Evolutionary conservation across 2,113 vertebrate genomes (phyloP), one percentile per base, ranked within the genome.

Genomic region (Poeciliopsis retropinna): DNA sequence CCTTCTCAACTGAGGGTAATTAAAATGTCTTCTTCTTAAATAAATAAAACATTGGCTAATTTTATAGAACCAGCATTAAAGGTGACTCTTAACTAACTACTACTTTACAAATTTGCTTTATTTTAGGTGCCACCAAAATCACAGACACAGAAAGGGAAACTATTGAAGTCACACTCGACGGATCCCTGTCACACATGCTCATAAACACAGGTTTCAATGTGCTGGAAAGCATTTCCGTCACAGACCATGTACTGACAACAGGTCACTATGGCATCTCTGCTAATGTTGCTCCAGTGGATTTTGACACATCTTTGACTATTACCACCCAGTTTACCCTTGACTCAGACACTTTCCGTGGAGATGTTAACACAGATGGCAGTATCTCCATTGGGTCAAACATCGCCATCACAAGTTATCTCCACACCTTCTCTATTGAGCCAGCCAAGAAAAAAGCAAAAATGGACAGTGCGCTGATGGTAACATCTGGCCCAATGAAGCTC

Each of bases 1-100:
- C 96, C 74, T 98, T 96, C 82, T 94, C 82, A 27, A 44, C 96
- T 61, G 94, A 95, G 84, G 97, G 97, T 98, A 92, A 95, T 62
- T 84, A 64, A 14, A 37, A 61, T 7, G 69, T 65, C 75, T 22
- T 82, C 17, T 41, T 61, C 13, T 54, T 61, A 60, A 63, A 28
- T 0, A 75, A 5, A n/a, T 39, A 41, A 31, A 0, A 30, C 70
- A 1, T 73, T 41, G 3, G 67, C 14, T 44, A 67, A 68, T 27
- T 25, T 10, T 32, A n/a, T 7, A 63, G 15, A 85, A 64, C 54
- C 0, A 17, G 25, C 14, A 37, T 28, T 22, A 9, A 30, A 8
- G 0, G 19, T 44, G 0, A 77, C 15, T 29, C 4, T 29, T 72
- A 44, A 84, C 62, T 30, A 3, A 84, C 64, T 30, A 3, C 47